phyloP scores from a whole-genome alignment of 2,888 invertebrate species.

The Euclidia mi region DNA sequence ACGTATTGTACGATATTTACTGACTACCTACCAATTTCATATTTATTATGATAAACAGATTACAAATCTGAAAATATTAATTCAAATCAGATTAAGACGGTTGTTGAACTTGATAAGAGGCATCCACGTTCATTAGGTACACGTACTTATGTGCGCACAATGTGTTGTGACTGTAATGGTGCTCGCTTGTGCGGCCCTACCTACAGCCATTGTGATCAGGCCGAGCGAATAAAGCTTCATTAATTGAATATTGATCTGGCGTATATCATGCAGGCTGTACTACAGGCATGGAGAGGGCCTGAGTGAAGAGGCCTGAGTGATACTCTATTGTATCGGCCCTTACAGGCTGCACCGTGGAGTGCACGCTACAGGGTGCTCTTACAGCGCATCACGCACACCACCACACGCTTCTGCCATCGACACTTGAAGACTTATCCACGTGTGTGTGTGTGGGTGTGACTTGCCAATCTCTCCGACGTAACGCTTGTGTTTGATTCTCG shows the following conservation, averaged over 20 bases:
- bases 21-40: no score
- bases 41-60: no score
- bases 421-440: background rate
- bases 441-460: no score
- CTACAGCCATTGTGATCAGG: background rate
- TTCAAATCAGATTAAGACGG: no score
- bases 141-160: no score
- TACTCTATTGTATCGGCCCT: conserved; percentile 51
- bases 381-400: conserved; percentile 8
- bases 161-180: no score
- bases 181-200: no score
- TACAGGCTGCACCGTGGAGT: conserved; percentile 39
- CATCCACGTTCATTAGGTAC: no score
- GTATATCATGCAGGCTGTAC: conserved; percentile 44
- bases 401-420: conserved; percentile 14
- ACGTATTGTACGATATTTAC: background rate
- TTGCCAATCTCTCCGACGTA: no score
- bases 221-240: background rate
- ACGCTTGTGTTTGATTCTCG: background rate
- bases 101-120: no score
- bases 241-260: conserved; percentile 43
- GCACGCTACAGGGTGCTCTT: conserved; percentile 18
- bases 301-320: conserved; percentile 43
- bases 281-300: conserved; percentile 33
- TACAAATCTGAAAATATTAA: no score